Evolutionary conservation across 2,888 invertebrate genomes (phyloP).

Genomic region (Erebia palarica): DNA sequence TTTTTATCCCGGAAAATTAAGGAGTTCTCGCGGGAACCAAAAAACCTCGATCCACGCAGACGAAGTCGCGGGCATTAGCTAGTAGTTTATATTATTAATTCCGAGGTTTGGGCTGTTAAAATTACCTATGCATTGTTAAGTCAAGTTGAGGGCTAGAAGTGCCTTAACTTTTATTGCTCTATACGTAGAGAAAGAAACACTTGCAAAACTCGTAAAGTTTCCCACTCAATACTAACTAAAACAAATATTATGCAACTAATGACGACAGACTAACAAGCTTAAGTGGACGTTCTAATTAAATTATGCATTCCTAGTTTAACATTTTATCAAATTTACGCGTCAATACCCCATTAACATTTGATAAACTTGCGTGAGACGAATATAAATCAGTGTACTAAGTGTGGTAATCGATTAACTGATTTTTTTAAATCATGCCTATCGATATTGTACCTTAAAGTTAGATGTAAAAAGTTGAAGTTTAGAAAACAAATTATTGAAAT

Average conservation of each 20-base stretch:
- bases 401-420: conserved; percentile 29
- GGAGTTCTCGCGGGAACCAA: too few species aligned
- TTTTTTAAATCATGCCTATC: conserved; percentile 3
- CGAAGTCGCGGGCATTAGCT: too few species aligned
- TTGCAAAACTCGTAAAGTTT: conserved; percentile 5
- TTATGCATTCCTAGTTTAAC: conserved; percentile 32
- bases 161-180: conserved; percentile 6
- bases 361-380: conserved; percentile 28
- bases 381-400: conserved; percentile 33
- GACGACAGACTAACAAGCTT: conserved; percentile 29
- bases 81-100: too few species aligned
- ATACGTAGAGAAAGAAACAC: conserved; percentile 11
- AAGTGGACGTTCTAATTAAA: conserved; percentile 26
- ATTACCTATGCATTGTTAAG: background rate
- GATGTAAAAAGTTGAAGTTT: background rate
- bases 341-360: conserved; percentile 31
- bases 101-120: background rate
- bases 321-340: conserved; percentile 34
- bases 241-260: conserved; percentile 29
- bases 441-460: conserved; percentile 5
- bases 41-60: too few species aligned
- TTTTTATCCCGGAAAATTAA: too few species aligned
- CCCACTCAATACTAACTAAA: conserved; percentile 7
- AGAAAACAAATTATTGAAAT: conserved; percentile 1
- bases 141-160: background rate